Conservation (phyloP, 2,888 invertebrate species). For the Callosobruchus maculatus region DNA sequence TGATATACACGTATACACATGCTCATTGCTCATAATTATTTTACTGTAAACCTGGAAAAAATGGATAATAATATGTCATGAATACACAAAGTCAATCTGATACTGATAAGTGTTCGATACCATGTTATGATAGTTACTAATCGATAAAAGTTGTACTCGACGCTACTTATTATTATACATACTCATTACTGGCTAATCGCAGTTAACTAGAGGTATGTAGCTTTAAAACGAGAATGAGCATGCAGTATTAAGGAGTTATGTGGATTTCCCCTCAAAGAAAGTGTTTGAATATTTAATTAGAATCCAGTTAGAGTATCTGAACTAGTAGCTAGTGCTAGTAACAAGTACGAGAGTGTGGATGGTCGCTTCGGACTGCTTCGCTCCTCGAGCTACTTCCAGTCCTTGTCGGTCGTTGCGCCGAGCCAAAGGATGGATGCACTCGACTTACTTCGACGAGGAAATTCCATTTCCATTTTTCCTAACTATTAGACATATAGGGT, state of each 20-base stretch:
- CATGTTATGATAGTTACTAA: conserved; percentile 13
- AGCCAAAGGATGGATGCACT: too few relatives aligned
- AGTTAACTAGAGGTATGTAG: background rate
- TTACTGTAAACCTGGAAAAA: background rate
- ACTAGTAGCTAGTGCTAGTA: too few relatives aligned
- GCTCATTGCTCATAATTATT: background rate
- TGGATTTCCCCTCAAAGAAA: too few relatives aligned
- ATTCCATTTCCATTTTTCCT: too few relatives aligned
- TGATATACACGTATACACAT: background rate
- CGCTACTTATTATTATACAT: conserved; percentile 6
- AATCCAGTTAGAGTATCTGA: too few relatives aligned
- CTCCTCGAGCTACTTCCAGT: too few relatives aligned
- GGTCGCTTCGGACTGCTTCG: too few relatives aligned
- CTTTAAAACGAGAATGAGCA: background rate
- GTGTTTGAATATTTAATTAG: too few relatives aligned
- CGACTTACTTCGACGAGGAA: too few relatives aligned
- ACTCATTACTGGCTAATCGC: background rate
- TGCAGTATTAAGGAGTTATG: background rate
- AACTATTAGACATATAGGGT: too few relatives aligned
- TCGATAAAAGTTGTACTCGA: conserved; percentile 12
- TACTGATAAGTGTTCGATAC: background rate
- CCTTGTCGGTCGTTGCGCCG: too few relatives aligned
- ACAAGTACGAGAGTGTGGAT: too few relatives aligned
- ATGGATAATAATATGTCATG: background rate
- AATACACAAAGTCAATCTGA: background rate